A percentile compares a stretch with the other conserved stretches of the same genome.
Conservation (phyloP, 2,888 invertebrate species). For the Nomada lathburiana region DNA sequence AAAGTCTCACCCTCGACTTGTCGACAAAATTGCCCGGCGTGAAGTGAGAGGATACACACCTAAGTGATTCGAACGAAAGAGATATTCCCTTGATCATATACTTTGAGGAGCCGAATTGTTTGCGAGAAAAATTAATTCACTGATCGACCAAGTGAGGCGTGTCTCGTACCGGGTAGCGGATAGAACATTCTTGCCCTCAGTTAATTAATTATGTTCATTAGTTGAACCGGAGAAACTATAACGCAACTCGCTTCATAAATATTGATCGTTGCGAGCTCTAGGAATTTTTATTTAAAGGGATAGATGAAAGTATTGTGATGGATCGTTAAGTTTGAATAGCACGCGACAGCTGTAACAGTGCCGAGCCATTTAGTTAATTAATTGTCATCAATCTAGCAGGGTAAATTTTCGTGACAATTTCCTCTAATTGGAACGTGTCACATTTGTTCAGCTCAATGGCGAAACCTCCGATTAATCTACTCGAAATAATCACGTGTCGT, state of each 20-base stretch:
- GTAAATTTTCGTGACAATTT: conserved; percentile 1
- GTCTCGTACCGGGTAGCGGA: neutral
- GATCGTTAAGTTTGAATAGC: conserved; percentile 27
- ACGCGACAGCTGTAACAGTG: conserved; percentile 36
- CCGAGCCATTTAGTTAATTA: conserved; percentile 51
- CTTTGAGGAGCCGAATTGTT: neutral
- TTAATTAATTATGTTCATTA: neutral
- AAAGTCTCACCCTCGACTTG: neutral
- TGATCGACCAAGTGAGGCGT: neutral
- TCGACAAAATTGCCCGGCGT: neutral
- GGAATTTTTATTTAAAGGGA: neutral
- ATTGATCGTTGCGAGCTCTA: neutral
- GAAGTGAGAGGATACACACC: neutral
- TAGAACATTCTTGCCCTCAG: neutral
- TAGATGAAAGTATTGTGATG: too few species aligned
- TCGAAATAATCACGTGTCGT: neutral
- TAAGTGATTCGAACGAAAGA: neutral
- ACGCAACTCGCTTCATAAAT: neutral
- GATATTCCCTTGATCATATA: neutral
- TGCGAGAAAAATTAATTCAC: neutral
- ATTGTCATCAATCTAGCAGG: conserved; percentile 34
- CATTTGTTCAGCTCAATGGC: too few species aligned
- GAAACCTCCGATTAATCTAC: neutral
- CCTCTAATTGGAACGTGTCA: too few species aligned
- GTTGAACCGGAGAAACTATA: too few species aligned